A percentile compares a stretch with the other conserved stretches of the same genome.
Conservation (phyloP, 2,888 invertebrate genomes). For the Peribatodes rhomboidaria region DNA sequence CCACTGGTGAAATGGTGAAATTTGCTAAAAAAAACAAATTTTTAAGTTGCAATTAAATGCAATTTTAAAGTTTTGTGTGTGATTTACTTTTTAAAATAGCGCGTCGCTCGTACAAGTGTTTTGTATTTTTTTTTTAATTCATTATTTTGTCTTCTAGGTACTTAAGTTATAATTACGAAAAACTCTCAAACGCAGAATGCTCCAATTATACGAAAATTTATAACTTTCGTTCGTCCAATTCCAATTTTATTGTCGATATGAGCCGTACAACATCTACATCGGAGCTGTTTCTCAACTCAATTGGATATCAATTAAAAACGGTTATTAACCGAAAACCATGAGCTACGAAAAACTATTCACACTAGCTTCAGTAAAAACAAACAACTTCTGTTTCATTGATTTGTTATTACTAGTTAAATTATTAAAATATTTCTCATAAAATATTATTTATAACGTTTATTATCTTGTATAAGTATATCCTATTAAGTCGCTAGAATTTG, state of each 20-base stretch:
- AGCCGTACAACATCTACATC: not conserved
- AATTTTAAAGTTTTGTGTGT: no score
- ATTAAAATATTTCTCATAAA: constrained; percentile 33
- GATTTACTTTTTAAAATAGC: no score
- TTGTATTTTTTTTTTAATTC: no score
- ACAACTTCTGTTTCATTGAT: constrained; percentile 15
- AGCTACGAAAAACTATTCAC: constrained; percentile 3
- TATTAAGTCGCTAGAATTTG: constrained; percentile 72
- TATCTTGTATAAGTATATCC: constrained; percentile 34
- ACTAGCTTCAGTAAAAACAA: constrained; percentile 11
- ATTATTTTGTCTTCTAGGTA: no score
- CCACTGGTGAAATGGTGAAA: no score
- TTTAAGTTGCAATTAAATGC: no score
- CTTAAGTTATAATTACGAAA: no score
- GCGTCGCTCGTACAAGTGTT: no score
- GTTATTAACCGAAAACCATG: constrained; percentile 3
- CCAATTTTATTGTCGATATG: not conserved
- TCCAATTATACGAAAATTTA: not conserved
- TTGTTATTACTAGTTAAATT: constrained; percentile 11
- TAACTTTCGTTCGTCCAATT: not conserved
- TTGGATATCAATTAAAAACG: constrained; percentile 25
- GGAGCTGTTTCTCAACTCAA: constrained; percentile 2
- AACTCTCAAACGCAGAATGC: not conserved
- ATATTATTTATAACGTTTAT: constrained; percentile 38
- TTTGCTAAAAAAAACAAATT: no score